These are phyloP conservation scores for Orchestia grillus DNA, from an alignment of 1,140 invertebrate genomes.

Conservation along the genomic window DNA sequence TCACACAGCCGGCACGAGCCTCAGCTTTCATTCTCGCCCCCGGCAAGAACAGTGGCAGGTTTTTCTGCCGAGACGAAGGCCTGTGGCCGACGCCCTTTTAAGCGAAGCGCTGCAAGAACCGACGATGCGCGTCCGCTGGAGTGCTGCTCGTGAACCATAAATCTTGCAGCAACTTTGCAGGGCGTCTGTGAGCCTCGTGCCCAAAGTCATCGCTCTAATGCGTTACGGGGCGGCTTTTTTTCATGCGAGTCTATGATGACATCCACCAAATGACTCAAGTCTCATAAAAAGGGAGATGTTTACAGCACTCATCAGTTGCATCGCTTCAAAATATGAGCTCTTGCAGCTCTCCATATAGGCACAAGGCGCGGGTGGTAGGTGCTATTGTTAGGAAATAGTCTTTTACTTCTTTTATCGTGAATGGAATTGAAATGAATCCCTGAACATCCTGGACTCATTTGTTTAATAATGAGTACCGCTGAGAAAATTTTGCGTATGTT, in stretches of 20 bases:
- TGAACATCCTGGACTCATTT: too few relatives aligned
- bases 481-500: too few relatives aligned
- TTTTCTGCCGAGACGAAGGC: background rate
- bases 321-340: too few relatives aligned
- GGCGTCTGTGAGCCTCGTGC: background rate
- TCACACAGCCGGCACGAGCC: background rate
- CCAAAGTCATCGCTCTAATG: background rate
- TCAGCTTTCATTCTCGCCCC: background rate
- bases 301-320: too few relatives aligned
- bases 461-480: too few relatives aligned
- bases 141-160: background rate
- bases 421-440: too few relatives aligned
- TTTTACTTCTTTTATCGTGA: too few relatives aligned
- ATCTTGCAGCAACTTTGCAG: background rate
- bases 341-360: too few relatives aligned
- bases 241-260: background rate
- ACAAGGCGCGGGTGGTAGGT: too few relatives aligned
- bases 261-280: background rate
- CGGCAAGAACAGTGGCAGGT: background rate
- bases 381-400: too few relatives aligned
- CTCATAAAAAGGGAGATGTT: too few relatives aligned
- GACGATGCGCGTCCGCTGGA: background rate
- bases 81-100: background rate
- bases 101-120: background rate
- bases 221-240: background rate